Base-by-base conservation (phyloP, 2,888 invertebrate species). In the Melolontha melolontha region DNA sequence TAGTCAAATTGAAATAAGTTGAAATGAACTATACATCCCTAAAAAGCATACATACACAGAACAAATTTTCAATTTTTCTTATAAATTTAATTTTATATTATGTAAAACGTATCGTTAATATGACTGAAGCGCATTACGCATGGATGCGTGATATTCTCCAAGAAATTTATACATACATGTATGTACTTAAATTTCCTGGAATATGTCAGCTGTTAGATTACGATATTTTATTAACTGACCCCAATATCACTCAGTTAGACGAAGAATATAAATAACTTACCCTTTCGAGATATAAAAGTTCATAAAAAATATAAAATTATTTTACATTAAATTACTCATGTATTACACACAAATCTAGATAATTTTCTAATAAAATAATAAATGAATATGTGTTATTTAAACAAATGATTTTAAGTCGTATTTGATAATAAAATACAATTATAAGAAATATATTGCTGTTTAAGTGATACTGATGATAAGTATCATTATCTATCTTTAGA, bases 401-500 rank as follows among this genome's bases (percentile, higher is more conserved):
- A 44, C 14, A 17, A 22, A 49, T 22, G 22, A 49, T 22, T 49
- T 10, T 49, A 11, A 17, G 22, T 22, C 49, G 17, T 6, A 6
- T 8, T 16, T 34, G 49, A 22, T 49, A 49, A 17, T 8, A 8
- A 10, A 14, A 49, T 17, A 49, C 49, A 49, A 49, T 49, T 49
- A 49, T 49, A 49, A 49, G 49, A 49, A 49, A 17, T 49, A 49
- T 12, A 49, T 17, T 17, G 5, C 49, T 49, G 17, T 17, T 49
- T 5, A 4, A 49, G 49, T 17, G 16, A 17, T 14, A 22, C 22
- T 8, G 17, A 49, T 14, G 12, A 16, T 47, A 16, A 14, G 7
- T 47, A 17, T 47, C 44, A 47, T 47, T n/a, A 16, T 49, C 49
- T 49, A 49, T 49, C 22, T 49, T 49, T 49, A 17, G 49, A 49